Percentiles rank a stretch among this genome's conserved stretches.
phyloP scores from a whole-genome alignment of 2,888 invertebrate genomes.

The Cyrtodaria siliqua region DNA sequence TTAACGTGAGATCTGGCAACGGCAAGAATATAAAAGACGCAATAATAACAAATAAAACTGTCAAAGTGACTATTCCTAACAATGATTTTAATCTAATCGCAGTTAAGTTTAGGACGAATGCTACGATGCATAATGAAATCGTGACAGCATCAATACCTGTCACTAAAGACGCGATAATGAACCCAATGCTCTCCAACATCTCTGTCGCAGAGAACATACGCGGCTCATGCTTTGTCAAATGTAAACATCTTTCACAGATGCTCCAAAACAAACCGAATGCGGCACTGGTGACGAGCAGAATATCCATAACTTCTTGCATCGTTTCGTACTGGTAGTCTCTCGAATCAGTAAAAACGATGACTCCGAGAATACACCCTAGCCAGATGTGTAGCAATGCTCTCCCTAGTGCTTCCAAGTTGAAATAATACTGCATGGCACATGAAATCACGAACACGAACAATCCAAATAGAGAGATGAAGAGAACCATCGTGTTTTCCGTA shows the following conservation, averaged over 20 bases:
- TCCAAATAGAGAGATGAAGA: slow-evolving; percentile 78
- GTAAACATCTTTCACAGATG: slow-evolving; percentile 72
- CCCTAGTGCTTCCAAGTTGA: slow-evolving; percentile 77
- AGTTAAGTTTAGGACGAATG: slow-evolving; percentile 77
- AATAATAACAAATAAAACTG: slow-evolving; percentile 71
- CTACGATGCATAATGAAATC: slow-evolving; percentile 74
- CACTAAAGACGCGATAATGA: slow-evolving; percentile 78
- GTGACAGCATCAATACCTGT: slow-evolving; percentile 75
- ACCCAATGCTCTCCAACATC: slow-evolving; percentile 80
- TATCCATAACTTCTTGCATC: slow-evolving; percentile 80
- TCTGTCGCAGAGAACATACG: slow-evolving; percentile 71
- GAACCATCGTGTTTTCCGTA: slow-evolving; percentile 71
- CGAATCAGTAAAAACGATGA: slow-evolving; percentile 80
- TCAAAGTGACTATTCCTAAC: slow-evolving; percentile 72
- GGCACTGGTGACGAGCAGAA: slow-evolving; percentile 81
- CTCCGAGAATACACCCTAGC: slow-evolving; percentile 83
- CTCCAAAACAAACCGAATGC: slow-evolving; percentile 77
- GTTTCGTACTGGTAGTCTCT: slow-evolving; percentile 72
- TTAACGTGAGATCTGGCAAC: slow-evolving; percentile 74
- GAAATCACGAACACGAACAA: slow-evolving; percentile 81
- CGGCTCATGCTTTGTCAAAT: slow-evolving; percentile 64
- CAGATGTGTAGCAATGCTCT: slow-evolving; percentile 79
- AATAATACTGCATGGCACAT: slow-evolving; percentile 81
- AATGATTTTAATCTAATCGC: slow-evolving; percentile 83
- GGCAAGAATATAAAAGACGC: slow-evolving; percentile 70